These are phyloP conservation scores for Caenorhabditis doughertyi DNA, from an alignment of 2,888 invertebrate species.

Conservation along the genomic window DNA sequence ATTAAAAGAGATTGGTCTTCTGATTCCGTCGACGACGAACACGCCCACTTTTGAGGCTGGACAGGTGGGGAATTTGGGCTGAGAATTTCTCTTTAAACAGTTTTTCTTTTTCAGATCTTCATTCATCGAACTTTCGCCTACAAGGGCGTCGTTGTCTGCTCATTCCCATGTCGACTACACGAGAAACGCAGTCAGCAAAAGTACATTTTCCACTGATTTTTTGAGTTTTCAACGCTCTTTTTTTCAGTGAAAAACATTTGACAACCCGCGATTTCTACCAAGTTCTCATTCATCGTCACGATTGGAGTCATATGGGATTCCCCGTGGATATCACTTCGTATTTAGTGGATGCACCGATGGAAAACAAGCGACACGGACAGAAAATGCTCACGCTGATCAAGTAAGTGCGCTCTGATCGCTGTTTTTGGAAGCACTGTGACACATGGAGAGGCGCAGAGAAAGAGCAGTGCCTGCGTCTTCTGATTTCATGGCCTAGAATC, in stretches of 20 bases:
- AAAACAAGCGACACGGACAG: conserved; percentile 61
- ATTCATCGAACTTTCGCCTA: conserved; percentile 97
- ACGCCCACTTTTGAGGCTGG: conserved; percentile 70
- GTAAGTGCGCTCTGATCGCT: conserved; percentile 42
- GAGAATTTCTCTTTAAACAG: background rate
- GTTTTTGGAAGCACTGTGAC: too few species aligned
- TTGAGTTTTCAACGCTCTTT: background rate
- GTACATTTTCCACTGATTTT: conserved; percentile 31
- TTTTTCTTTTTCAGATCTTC: conserved; percentile 86
- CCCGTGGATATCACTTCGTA: conserved; percentile 84
- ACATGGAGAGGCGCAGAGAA: too few species aligned
- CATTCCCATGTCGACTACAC: conserved; percentile 96
- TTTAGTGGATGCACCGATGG: conserved; percentile 71
- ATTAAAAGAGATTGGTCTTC: conserved; percentile 70
- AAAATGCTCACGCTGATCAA: conserved; percentile 71
- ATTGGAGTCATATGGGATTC: conserved; percentile 98
- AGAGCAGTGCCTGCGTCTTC: too few species aligned
- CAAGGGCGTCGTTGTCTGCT: conserved; percentile 95
- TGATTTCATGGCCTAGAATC: too few species aligned
- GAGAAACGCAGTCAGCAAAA: conserved; percentile 85
- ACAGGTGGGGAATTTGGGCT: conserved; percentile 66
- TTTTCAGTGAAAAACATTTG: conserved; percentile 61
- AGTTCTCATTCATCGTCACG: conserved; percentile 96
- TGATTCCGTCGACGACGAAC: conserved; percentile 49
- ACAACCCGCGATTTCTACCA: conserved; percentile 89